Evolutionary conservation across 2,797 vertebrate species (phyloP), one percentile per base, ranked within the genome.

Genomic region (Rhincodon typus): DNA sequence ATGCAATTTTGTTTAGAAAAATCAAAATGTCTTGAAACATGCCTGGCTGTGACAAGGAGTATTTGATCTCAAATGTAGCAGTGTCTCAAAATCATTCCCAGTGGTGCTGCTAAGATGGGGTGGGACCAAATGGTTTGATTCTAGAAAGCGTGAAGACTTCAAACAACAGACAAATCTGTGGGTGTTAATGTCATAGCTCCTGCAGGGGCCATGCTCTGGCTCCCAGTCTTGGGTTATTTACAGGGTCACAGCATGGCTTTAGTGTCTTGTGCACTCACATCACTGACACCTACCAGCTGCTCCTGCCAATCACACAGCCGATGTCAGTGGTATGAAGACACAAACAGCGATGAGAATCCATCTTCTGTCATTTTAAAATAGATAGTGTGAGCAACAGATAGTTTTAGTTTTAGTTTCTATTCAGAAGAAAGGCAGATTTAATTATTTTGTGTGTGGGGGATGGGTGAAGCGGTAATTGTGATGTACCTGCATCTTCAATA

Each of bases 21-120:
- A 69, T 69, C 17, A 62, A 93, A 93, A 38, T 21, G 34, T 38
- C 62, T 93, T 42, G 66, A 69, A 93, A 13, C n/a, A 42, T 38
- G 66, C 90, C 66, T 93, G 62, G 25, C 3, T 38, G 42, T 38
- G 90, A 10, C 46, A 53, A 4, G 27, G n/a, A 21, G 15, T 25
- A 50, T 94, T 94, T 94, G 93, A 46, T 69, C 93, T 94, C 93
- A 77, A 77, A 77, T 15, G 67, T 94, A 42, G 21, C 94, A 30
- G 23, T 72, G 38, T 42, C 27, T 46, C 93, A 50, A 34, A 30
- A 70, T 8, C 94, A 30, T 57, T n/a, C 69, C 30, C 27, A 46
- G 21, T 95, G 17, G 10, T 77, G 94, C 72, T 53, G 27, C 38
- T 23, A 25, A 62, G 6, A 25, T 4, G 21, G 82, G 42, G 1